Conservation (phyloP, 2,113 vertebrate species). For the Rhinoptilus africanus region DNA sequence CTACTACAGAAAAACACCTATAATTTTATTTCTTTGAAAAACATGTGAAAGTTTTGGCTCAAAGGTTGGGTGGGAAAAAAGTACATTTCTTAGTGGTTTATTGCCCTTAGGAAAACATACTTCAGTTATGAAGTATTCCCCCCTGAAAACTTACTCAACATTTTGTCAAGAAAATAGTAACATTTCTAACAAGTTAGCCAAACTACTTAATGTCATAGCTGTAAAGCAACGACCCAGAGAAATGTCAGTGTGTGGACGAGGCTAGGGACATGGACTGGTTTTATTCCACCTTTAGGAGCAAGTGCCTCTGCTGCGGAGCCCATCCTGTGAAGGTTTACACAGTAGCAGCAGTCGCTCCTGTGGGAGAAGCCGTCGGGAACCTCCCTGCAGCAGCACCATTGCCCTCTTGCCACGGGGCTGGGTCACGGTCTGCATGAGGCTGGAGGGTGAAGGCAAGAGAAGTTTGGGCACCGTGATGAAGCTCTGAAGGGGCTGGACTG, state of each 20-base stretch:
- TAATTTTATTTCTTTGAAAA: slow-evolving; percentile 67
- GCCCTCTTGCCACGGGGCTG: background rate
- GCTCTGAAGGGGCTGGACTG: background rate
- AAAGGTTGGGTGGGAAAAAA: slow-evolving; percentile 34
- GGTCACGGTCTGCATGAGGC: background rate
- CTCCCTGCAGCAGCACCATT: background rate
- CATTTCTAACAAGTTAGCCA: slow-evolving; percentile 60
- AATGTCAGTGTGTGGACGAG: slow-evolving; percentile 25
- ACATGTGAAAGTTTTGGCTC: slow-evolving; percentile 63
- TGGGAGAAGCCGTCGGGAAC: background rate
- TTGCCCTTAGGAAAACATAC: slow-evolving; percentile 69
- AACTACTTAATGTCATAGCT: slow-evolving; percentile 54
- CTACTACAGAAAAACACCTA: slow-evolving; percentile 60
- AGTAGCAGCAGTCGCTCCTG: background rate
- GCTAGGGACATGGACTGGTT: background rate
- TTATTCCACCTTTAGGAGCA: background rate
- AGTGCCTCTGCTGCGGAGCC: background rate
- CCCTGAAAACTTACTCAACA: slow-evolving; percentile 70
- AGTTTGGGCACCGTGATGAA: background rate
- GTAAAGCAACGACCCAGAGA: slow-evolving; percentile 43
- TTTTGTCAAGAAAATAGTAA: slow-evolving; percentile 69
- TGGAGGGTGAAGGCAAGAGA: background rate
- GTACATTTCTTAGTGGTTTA: slow-evolving; percentile 60
- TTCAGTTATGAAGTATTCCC: slow-evolving; percentile 69
- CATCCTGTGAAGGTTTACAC: background rate